Evolutionary conservation across 2,113 vertebrate genomes (phyloP).

Genomic region (Aptenodytes patagonicus): DNA sequence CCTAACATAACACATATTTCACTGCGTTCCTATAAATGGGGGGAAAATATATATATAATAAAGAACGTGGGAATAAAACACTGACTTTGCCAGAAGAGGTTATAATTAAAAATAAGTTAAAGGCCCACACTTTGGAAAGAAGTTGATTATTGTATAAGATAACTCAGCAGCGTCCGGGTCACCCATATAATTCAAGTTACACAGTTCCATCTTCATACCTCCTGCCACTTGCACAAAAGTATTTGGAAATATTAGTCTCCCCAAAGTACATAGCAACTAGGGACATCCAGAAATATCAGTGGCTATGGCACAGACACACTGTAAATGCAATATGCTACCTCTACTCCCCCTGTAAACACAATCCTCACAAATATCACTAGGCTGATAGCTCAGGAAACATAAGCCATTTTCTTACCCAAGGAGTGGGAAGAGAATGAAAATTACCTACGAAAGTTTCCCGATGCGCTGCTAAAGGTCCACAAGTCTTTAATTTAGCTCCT

Average conservation of each 20-base stretch:
- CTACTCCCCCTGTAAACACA: background rate
- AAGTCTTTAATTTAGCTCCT: background rate
- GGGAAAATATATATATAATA: rapidly evolving
- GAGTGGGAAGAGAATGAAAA: background rate
- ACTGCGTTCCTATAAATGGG: background rate
- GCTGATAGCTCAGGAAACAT: background rate
- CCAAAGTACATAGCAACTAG: background rate
- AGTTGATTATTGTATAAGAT: background rate
- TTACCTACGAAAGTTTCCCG: too few species aligned
- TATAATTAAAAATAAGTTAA: background rate
- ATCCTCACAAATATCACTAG: background rate
- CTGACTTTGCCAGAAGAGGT: background rate
- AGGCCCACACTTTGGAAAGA: background rate
- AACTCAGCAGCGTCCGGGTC: background rate
- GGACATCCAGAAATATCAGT: background rate
- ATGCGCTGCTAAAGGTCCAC: background rate
- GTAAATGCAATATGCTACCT: background rate
- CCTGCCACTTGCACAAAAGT: background rate
- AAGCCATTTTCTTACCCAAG: background rate
- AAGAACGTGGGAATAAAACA: background rate
- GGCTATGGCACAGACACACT: background rate
- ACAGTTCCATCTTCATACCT: background rate
- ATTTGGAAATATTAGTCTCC: background rate
- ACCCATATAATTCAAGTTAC: background rate
- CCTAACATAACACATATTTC: background rate